Conservation (phyloP, 2,888 invertebrate species). For the Andrena fulva region DNA sequence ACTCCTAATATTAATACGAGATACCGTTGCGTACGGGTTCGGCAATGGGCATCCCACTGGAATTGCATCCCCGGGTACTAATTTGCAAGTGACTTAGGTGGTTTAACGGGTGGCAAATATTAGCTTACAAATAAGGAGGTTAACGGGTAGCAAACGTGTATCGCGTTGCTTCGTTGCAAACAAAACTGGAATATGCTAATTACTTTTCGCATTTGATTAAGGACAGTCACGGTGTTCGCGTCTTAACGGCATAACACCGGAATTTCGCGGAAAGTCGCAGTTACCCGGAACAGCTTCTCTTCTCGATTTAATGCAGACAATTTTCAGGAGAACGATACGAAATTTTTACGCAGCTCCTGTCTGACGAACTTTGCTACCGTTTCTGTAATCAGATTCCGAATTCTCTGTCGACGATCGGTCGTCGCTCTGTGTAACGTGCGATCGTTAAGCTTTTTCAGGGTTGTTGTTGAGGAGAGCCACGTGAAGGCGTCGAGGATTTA, state of each 20-base stretch:
- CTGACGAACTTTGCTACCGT: too few relatives aligned
- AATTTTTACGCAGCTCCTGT: too few relatives aligned
- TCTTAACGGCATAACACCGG: neutral
- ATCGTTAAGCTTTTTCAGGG: too few relatives aligned
- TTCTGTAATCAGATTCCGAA: too few relatives aligned
- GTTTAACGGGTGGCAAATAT: constrained; percentile 10
- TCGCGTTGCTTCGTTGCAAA: neutral
- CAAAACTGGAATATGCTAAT: constrained; percentile 11
- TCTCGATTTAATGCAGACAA: neutral
- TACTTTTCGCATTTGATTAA: constrained; percentile 10
- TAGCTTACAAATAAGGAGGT: constrained; percentile 24
- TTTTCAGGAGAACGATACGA: neutral
- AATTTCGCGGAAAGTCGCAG: neutral
- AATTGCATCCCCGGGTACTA: neutral
- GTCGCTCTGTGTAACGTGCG: too few relatives aligned
- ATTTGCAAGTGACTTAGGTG: constrained; percentile 23
- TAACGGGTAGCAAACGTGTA: neutral
- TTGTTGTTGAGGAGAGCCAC: neutral
- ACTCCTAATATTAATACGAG: neutral
- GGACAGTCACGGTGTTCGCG: neutral
- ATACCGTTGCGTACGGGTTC: neutral
- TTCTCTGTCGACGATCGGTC: too few relatives aligned
- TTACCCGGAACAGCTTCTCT: neutral
- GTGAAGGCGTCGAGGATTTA: neutral
- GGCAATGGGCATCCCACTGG: neutral